Evolutionary conservation across 2,888 invertebrate species (phyloP).

Genomic region (Sphinx pinastri): DNA sequence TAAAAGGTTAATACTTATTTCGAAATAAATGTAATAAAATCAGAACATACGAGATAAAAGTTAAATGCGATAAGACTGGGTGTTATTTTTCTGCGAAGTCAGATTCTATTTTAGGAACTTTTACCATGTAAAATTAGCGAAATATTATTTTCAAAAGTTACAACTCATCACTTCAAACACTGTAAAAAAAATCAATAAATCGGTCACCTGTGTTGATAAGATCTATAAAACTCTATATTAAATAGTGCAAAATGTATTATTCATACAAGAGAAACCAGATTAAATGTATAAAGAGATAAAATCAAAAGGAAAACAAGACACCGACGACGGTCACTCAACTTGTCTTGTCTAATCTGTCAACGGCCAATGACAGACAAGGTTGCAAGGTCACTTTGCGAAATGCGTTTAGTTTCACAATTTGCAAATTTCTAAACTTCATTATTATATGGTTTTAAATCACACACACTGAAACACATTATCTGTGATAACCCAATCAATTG

Average conservation of each 20-base stretch:
- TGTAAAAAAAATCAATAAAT: neutral
- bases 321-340: slow-evolving; percentile 3
- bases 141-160: slow-evolving; percentile 13
- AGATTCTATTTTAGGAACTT: too few relatives aligned
- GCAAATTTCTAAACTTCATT: neutral
- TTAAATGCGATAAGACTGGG: too few relatives aligned
- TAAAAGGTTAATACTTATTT: too few relatives aligned
- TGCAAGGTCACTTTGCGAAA: neutral
- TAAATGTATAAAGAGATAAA: neutral
- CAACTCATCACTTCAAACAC: slow-evolving; percentile 4
- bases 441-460: too few relatives aligned
- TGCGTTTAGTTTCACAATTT: slow-evolving; percentile 1
- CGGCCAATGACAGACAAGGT: neutral
- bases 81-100: too few relatives aligned
- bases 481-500: neutral
- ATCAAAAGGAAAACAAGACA: slow-evolving; percentile 5
- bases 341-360: slow-evolving; percentile 7
- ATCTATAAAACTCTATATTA: neutral
- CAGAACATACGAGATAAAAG: too few relatives aligned
- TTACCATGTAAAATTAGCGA: neutral
- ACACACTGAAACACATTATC: neutral
- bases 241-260: neutral
- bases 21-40: too few relatives aligned
- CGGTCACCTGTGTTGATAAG: neutral
- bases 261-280: neutral